Base-by-base conservation (phyloP, 2,797 vertebrate species). In the Peromyscus eremicus region DNA sequence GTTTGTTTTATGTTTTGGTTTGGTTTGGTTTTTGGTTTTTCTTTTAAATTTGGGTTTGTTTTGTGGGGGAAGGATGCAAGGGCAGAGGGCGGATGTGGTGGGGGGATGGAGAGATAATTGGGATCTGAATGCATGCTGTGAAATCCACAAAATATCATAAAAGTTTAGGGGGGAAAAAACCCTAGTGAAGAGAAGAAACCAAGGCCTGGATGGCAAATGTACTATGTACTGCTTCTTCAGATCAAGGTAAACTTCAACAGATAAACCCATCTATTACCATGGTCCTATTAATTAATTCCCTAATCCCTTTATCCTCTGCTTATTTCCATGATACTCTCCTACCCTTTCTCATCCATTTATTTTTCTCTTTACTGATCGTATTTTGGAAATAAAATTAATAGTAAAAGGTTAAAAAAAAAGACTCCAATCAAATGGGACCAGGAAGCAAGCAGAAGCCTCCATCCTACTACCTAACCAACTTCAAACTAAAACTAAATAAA, bases 301-400 rank as follows among this genome's bases (percentile, higher is more conserved):
- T 57, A 81, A 57, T 77, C 80, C 34, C 14, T 60, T 37, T 14
- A 60, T 40, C 55, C 37, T 40, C 80, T 17, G 23, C 23, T 40
- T 60, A 40, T 62, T 40, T 62, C 16, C 25, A 71, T 32, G 29
- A 85, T 49, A 49, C 49, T 49, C 49, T 49, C 49, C 49, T 49
- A 49, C 12, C 64, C 64, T 66, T 66, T 12, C 13, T 85, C 66
- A 64, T 14, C 37, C 34, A n/a, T 49, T 66, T 9, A 82, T 60
- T 83, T 77, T 79, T 79, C 23, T 77, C 90, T 85, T 11, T 60
- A 17, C 71, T 91, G 75, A 90, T 40, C 19, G 55, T 83, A 90
- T 77, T 90, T 91, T 80, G 19, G 57, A 57, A 57, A 76, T 25
- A 82, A 91, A 89, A 85, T 64, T 62, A 71, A 55, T 37, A 82